Evolutionary conservation across 2,888 invertebrate species (phyloP), one percentile per base, ranked within the genome.

Genomic region (Tyria jacobaeae): DNA sequence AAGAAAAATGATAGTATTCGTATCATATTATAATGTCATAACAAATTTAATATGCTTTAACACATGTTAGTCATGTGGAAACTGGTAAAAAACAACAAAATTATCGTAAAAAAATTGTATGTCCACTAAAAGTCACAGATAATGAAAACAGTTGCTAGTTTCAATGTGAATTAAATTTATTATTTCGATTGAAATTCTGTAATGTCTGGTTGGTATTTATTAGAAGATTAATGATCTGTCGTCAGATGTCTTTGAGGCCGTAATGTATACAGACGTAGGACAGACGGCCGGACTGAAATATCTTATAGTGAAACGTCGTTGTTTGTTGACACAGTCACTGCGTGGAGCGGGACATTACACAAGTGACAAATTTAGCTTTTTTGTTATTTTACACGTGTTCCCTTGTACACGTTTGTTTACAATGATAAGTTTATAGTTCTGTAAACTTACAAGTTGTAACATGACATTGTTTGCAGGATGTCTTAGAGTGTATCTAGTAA

Each of bases 211-310:
- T 85, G 89, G 90, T 90, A 92, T 92, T 91, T 92, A 90, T 90
- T 89, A 86, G 85, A 87, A 91, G 92, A 92, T 92, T 91, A 89
- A 93, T 91, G 84, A 87, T 76, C 83, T 87, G 90, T 92, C 89
- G 89, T 90, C 89, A 86, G 83, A 87, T 92, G 92, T 91, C 90
- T 88, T 85, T 89, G 84, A 79, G 85, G 82, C 85, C 83, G 89
- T 90, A 87, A 89, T 81, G 83, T 89, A 86, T 66, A 68, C 70
- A 63, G 64, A 58, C 58, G 60, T 27, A 58, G 60, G 64, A 86
- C 83, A 81, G 81, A 85, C 83, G 76, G 76, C 83, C 82, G 69
- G 79, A 82, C 89, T 75, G 85, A 90, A 90, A 91, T 90, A 91
- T 89, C 89, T 81, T 87, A 81, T 83, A 83, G 34, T 59, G 56